phyloP scores from a whole-genome alignment of 2,888 invertebrate genomes.

The Caenorhabditis imperialis region DNA sequence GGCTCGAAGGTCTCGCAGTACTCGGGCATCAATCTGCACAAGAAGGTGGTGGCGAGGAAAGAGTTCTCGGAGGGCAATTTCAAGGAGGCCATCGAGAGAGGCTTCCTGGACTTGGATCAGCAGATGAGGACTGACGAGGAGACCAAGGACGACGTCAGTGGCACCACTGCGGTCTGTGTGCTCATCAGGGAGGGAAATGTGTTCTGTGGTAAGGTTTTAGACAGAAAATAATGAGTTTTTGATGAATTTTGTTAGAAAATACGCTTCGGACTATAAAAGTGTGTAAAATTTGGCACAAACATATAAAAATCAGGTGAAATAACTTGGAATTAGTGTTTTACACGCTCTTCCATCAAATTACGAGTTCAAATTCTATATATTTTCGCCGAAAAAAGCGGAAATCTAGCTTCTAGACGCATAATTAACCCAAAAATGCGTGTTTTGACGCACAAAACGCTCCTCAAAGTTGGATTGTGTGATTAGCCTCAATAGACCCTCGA shows the following conservation, averaged over 20 bases:
- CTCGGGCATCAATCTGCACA: conserved; percentile 94
- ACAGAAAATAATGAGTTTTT: conserved; percentile 1
- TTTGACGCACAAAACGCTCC: too few relatives aligned
- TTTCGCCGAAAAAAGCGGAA: too few relatives aligned
- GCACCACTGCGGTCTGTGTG: conserved; percentile 91
- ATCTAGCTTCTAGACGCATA: too few relatives aligned
- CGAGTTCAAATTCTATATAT: too few relatives aligned
- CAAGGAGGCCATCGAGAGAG: conserved; percentile 88
- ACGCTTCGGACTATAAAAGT: too few relatives aligned
- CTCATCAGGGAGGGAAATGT: conserved; percentile 86
- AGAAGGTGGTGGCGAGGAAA: conserved; percentile 85
- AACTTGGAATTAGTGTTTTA: too few relatives aligned
- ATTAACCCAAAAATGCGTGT: too few relatives aligned
- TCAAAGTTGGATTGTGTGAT: too few relatives aligned
- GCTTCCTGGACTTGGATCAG: conserved; percentile 91
- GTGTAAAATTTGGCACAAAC: too few relatives aligned
- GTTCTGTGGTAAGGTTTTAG: conserved; percentile 84
- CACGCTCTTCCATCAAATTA: too few relatives aligned
- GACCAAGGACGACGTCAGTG: conserved; percentile 92
- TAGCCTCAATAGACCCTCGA: too few relatives aligned
- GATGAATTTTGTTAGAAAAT: neutral
- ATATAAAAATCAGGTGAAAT: too few relatives aligned
- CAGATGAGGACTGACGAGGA: conserved; percentile 87
- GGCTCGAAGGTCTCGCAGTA: conserved; percentile 85
- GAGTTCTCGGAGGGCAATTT: conserved; percentile 84